phyloP scores from a whole-genome alignment of 1,140 invertebrate species.

The Leucophenga varia region DNA sequence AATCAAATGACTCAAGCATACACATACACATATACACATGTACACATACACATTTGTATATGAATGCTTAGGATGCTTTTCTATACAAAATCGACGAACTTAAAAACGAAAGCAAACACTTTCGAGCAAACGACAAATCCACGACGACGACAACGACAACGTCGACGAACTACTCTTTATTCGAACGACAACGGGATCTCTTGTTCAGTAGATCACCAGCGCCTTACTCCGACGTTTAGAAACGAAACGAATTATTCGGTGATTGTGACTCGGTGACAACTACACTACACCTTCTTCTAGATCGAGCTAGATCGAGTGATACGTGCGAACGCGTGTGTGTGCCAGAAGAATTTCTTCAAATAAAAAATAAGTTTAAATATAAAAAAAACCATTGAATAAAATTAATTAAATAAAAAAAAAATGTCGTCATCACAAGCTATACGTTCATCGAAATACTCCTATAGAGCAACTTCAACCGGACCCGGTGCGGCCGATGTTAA shows the following conservation, averaged over 20 bases:
- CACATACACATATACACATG: constrained; percentile 13
- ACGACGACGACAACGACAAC: constrained; percentile 29
- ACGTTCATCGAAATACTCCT: constrained; percentile 86
- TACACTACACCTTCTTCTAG: constrained; percentile 32
- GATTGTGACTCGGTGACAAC: constrained; percentile 55
- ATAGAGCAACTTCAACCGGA: constrained; percentile 71
- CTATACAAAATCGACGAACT: constrained; percentile 14
- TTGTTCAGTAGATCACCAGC: constrained; percentile 58
- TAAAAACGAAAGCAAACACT: constrained; percentile 2
- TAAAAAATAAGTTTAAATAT: constrained; percentile 1
- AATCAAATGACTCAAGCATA: constrained; percentile 16
- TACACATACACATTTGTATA: constrained; percentile 13
- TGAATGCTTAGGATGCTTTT: too few species aligned
- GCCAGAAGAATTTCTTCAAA: constrained; percentile 21
- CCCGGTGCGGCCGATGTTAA: constrained; percentile 83
- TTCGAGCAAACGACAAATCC: too few species aligned
- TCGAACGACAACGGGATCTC: constrained; percentile 58
- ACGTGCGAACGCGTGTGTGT: constrained; percentile 19
- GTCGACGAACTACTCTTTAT: constrained; percentile 56
- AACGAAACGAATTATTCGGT: constrained; percentile 57
- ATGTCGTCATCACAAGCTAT: constrained; percentile 71
- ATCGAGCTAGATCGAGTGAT: neutral
- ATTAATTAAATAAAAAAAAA: constrained; percentile 15
- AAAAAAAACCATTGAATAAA: constrained; percentile 11
- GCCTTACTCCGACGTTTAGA: constrained; percentile 57